Evolutionary conservation across 2,888 invertebrate species (phyloP).

Genomic region (Azorinus chamasolen): DNA sequence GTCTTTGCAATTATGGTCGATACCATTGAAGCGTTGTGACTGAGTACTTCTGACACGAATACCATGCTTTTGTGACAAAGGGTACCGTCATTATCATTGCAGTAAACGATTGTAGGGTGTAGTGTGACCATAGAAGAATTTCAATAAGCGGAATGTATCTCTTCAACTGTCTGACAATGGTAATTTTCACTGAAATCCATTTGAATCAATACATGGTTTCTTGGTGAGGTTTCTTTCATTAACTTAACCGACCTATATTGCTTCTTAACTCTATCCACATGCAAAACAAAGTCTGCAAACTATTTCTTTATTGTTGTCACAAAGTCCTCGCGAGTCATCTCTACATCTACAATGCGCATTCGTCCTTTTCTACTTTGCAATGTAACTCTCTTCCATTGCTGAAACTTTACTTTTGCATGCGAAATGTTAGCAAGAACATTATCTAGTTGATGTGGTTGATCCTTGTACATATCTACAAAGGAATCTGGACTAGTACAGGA

Average conservation of each 20-base stretch:
- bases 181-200: constrained; percentile 40
- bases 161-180: background rate
- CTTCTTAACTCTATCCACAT: constrained; percentile 18
- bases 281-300: constrained; percentile 54
- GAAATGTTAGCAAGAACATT: background rate
- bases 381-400: constrained; percentile 34
- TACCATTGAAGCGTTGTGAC: background rate
- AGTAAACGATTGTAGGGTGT: constrained; percentile 1
- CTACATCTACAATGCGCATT: constrained; percentile 18
- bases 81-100: background rate
- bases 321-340: constrained; percentile 44
- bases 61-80: background rate
- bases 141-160: background rate
- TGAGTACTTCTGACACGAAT: background rate
- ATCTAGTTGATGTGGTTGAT: background rate
- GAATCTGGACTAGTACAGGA: constrained; percentile 41
- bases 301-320: constrained; percentile 84
- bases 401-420: constrained; percentile 6
- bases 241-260: constrained; percentile 23
- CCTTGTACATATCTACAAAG: constrained; percentile 24
- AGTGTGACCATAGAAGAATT: constrained; percentile 4
- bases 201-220: constrained; percentile 20
- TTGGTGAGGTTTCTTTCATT: constrained; percentile 26
- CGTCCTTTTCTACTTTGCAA: constrained; percentile 24
- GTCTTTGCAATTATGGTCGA: background rate